These are phyloP conservation scores for Uloborus plumipes DNA, from an alignment of 2,888 invertebrate species.

Conservation along the genomic window DNA sequence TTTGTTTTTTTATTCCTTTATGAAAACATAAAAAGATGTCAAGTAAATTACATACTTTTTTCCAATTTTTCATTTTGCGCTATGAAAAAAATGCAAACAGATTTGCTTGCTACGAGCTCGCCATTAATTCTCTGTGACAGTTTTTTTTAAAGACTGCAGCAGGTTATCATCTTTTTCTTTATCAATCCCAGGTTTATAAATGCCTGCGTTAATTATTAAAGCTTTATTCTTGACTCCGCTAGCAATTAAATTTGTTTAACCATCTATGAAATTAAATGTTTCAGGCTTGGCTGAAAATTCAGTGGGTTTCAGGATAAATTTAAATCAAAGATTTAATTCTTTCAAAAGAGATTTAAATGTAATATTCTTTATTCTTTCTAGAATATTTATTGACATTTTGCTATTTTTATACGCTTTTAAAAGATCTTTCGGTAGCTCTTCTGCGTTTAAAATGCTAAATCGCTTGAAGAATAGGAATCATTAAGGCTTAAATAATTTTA, in stretches of 20 bases:
- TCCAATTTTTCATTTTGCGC: background rate
- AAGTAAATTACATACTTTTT: conserved; percentile 1
- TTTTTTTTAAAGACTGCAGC: conserved; percentile 3
- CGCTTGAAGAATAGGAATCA: no score
- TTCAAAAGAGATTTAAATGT: conserved; percentile 41
- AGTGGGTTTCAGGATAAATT: conserved; percentile 23
- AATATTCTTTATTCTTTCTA: no score
- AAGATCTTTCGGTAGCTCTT: no score
- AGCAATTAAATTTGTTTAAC: conserved; percentile 61
- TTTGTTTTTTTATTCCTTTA: no score
- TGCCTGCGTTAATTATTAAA: conserved; percentile 39
- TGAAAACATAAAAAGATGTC: conserved; percentile 37
- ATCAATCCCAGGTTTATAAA: conserved; percentile 24
- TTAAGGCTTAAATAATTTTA: no score
- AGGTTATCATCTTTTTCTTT: conserved; percentile 19
- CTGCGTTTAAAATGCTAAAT: no score
- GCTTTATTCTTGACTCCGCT: conserved; percentile 36
- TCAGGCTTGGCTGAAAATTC: conserved; percentile 29
- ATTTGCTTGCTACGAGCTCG: background rate
- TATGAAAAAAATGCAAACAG: no score
- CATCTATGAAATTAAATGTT: conserved; percentile 59
- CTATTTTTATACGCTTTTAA: no score
- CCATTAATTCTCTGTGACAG: conserved; percentile 26
- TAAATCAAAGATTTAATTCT: conserved; percentile 40
- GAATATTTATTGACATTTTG: no score